Percentiles rank a stretch among this genome's conserved stretches.
Evolutionary conservation across 2,888 invertebrate genomes (phyloP).

Genomic region (Apodemia duryi): DNA sequence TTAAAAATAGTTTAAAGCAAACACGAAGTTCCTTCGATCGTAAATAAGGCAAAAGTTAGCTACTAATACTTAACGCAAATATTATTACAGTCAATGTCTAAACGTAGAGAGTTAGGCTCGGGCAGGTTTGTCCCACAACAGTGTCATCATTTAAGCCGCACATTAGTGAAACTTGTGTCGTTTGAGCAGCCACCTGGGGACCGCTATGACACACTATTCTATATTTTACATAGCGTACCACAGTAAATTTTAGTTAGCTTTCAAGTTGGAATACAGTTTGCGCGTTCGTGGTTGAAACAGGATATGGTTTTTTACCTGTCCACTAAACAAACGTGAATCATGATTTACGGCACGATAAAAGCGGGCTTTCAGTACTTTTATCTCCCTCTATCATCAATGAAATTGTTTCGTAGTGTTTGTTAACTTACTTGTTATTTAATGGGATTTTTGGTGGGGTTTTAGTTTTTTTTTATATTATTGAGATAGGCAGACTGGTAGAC

Average conservation of each 20-base stretch:
- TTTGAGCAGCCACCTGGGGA: constrained; percentile 67
- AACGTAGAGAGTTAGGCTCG: constrained; percentile 30
- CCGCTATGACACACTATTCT: constrained; percentile 53
- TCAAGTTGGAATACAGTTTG: constrained; percentile 13
- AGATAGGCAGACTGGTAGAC: too few species aligned
- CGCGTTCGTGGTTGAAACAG: constrained; percentile 4
- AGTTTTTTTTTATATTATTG: too few species aligned
- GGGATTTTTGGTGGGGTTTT: background rate
- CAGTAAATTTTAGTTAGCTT: constrained; percentile 52
- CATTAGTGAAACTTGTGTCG: constrained; percentile 74
- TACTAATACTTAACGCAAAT: constrained; percentile 21
- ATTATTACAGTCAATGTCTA: constrained; percentile 32
- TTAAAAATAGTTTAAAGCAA: too few species aligned
- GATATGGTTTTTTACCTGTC: constrained; percentile 27
- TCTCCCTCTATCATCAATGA: constrained; percentile 13
- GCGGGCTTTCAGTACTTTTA: constrained; percentile 18
- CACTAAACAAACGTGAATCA: constrained; percentile 27
- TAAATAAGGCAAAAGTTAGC: constrained; percentile 8
- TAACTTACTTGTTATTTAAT: constrained; percentile 8
- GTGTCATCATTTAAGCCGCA: constrained; percentile 75
- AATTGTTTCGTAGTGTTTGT: constrained; percentile 12
- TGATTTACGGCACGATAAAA: constrained; percentile 27
- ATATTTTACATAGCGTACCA: constrained; percentile 61
- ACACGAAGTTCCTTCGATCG: background rate
- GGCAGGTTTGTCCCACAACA: constrained; percentile 48